Evolutionary conservation across 2,113 vertebrate species (phyloP).

Genomic region (Cryptomyrus ogoouensis): DNA sequence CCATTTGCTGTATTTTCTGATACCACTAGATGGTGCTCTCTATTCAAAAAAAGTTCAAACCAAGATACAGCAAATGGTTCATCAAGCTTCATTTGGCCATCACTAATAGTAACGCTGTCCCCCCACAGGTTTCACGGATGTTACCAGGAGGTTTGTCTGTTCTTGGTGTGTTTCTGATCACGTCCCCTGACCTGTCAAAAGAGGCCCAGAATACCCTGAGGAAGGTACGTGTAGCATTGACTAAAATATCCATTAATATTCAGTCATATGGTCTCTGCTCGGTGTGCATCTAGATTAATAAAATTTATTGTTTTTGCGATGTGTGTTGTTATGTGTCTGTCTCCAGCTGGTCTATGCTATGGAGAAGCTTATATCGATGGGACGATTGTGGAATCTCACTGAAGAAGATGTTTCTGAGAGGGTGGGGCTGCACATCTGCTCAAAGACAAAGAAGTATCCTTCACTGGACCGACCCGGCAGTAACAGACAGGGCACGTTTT

Average conservation of each 20-base stretch:
- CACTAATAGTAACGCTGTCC: slow-evolving; percentile 4
- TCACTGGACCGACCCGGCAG: slow-evolving; percentile 22
- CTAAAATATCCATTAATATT: background rate
- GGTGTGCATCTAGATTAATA: background rate
- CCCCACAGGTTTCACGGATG: slow-evolving; percentile 80
- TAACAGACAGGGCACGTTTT: background rate
- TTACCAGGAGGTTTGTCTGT: slow-evolving; percentile 80
- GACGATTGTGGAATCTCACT: slow-evolving; percentile 66
- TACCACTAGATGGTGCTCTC: background rate
- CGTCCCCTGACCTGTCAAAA: slow-evolving; percentile 65
- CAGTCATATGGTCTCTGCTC: background rate
- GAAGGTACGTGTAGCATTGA: slow-evolving; percentile 57
- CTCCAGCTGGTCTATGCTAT: slow-evolving; percentile 77
- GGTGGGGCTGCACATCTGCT: slow-evolving; percentile 77
- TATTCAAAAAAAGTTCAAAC: background rate
- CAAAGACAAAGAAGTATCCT: slow-evolving; percentile 89
- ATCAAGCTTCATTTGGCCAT: background rate
- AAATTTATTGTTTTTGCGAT: background rate
- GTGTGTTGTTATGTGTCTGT: slow-evolving; percentile 23
- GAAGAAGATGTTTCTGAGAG: slow-evolving; percentile 77
- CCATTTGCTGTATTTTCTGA: background rate
- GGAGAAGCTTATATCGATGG: slow-evolving; percentile 74
- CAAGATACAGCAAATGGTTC: background rate
- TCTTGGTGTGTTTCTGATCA: slow-evolving; percentile 78
- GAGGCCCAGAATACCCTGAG: slow-evolving; percentile 68